Base-by-base conservation (phyloP, 2,888 invertebrate species). In the Fragum fragum region DNA sequence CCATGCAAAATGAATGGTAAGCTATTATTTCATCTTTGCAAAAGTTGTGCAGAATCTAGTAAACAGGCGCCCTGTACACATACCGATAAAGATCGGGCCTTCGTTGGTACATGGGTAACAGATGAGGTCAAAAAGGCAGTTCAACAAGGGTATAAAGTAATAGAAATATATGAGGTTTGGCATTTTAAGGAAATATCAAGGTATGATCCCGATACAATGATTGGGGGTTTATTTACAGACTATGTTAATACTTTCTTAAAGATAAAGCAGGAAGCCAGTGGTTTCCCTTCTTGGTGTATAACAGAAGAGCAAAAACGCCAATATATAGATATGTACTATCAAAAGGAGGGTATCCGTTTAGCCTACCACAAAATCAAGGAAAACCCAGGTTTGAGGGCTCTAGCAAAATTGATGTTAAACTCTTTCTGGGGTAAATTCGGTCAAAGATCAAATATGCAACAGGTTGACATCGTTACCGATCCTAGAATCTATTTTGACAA, bases 161-260 rank as follows among this genome's bases (percentile, higher is more conserved):
- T 47, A 1, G 53, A 69, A 68, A 61, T 81, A 5, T 79, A 85
- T 42, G 85, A 85, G 70, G 77, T 85, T 18, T 85, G 70, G 74
- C 81, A 85, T 53, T 85, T 81, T 47, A 66, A 76, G 9, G n/a
- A 63, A 11, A 75, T 76, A 55, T 76, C 76, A 14, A 39, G 73
- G 53, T 85, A 81, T 42, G 66, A 81, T 55, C 61, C 61, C 11
- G 11, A 61, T 7, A 61, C 61, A 7, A 61, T 11, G 18, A 29
- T 29, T 3, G 61, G 61, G 36, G 87, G 87, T 6, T 39, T 94
- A 6, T 94, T 94, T 81, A 81, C 89, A 0, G 87, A 82, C 9
- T 85, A 86, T 79, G 90, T 94, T 0, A 61, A 61, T 29, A 61
- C 61, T 9, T 61, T 61, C 18, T 28, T 61, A 14, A 57, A 57